Conservation (phyloP, 2,797 vertebrate genomes). For the Hoplostethus atlanticus region DNA sequence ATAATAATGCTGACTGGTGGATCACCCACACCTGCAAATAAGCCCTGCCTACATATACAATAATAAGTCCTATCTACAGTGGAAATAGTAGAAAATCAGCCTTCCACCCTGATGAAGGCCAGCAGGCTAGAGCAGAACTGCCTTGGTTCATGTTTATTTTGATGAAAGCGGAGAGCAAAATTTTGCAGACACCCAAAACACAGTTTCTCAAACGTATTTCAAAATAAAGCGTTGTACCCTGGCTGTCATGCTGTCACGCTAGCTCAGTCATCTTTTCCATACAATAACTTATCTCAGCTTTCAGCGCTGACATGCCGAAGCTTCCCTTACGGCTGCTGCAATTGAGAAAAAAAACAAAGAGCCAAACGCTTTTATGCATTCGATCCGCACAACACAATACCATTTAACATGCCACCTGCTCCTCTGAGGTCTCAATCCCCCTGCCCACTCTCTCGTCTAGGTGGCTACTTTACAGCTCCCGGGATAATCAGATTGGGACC, state of each 20-base stretch:
- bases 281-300: slow-evolving; percentile 28
- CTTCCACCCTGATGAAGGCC: too few species aligned
- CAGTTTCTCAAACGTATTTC: too few species aligned
- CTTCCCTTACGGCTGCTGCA: slow-evolving; percentile 9
- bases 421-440: slow-evolving; percentile 39
- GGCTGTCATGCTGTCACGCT: slow-evolving; percentile 3
- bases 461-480: slow-evolving; percentile 58
- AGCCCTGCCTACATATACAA: too few species aligned
- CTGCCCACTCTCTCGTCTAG: slow-evolving; percentile 48
- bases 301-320: slow-evolving; percentile 25
- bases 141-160: too few species aligned
- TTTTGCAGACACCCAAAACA: too few species aligned
- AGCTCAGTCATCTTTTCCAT: slow-evolving; percentile 22
- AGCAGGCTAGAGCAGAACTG: too few species aligned
- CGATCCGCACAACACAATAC: slow-evolving; percentile 30
- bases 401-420: slow-evolving; percentile 42
- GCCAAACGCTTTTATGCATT: slow-evolving; percentile 8
- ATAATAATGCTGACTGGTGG: too few species aligned
- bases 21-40: too few species aligned
- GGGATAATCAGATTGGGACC: slow-evolving; percentile 60
- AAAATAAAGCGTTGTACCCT: neutral
- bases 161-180: too few species aligned
- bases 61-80: too few species aligned
- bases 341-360: slow-evolving; percentile 28
- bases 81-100: too few species aligned